A percentile compares a stretch with the other conserved stretches of the same genome.
phyloP scores from a whole-genome alignment of 2,888 invertebrate genomes.

The Toxonevra muliebris region DNA sequence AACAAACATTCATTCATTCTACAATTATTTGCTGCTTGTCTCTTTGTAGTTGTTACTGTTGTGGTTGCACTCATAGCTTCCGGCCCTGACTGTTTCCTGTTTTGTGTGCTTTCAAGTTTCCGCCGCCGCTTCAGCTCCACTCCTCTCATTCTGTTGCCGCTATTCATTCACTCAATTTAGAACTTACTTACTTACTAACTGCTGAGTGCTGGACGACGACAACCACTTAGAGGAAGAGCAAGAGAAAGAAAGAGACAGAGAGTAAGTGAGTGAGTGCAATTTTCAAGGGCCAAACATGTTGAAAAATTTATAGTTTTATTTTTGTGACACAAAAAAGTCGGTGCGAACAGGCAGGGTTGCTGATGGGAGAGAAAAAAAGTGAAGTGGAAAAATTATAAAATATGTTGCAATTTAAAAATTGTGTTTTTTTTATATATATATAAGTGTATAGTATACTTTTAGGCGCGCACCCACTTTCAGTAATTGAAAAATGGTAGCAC shows the following conservation, averaged over 20 bases:
- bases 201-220: no score
- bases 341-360: background rate
- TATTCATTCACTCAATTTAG: no score
- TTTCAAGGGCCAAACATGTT: conserved; percentile 1
- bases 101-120: background rate
- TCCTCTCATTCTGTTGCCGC: no score
- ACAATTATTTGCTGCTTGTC: conserved; percentile 3
- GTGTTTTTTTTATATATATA: no score
- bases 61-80: conserved; percentile 6
- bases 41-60: background rate
- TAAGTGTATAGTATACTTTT: background rate
- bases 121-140: no score
- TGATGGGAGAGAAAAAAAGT: background rate
- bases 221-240: background rate
- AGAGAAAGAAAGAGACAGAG: background rate
- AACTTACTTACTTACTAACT: no score
- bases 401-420: no score
- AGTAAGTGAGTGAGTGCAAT: background rate
- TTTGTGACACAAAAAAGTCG: background rate
- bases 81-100: conserved; percentile 14
- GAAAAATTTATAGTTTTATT: conserved; percentile 7
- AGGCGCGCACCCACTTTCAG: background rate
- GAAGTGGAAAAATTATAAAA: conserved; percentile 1
- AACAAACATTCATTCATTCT: no score
- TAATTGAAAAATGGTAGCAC: background rate